Conservation (phyloP, 1,140 invertebrate genomes). For the Thaumetopoea pityocampa region DNA sequence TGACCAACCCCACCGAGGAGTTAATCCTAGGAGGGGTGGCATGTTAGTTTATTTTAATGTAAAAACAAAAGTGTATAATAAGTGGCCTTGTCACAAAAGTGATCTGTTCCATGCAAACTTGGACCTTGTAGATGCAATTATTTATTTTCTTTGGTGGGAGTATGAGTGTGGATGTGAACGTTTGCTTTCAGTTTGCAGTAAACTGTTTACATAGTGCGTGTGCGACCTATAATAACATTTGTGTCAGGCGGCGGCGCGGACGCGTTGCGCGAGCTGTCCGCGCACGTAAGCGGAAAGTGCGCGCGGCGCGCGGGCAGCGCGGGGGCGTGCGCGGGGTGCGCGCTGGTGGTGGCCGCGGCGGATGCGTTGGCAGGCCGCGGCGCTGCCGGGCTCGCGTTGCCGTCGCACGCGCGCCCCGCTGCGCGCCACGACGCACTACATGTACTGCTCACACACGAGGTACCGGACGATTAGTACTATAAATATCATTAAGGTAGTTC, state of each 20-base stretch:
- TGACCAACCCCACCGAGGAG: too few species aligned
- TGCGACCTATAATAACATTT: too few species aligned
- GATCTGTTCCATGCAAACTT: too few species aligned
- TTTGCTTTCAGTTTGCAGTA: too few species aligned
- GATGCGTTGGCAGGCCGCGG: constrained; percentile 94
- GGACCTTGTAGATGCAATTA: too few species aligned
- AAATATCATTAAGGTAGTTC: neutral
- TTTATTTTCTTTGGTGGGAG: too few species aligned
- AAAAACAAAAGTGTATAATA: too few species aligned
- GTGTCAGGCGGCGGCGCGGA: constrained; percentile 13
- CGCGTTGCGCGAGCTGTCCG: constrained; percentile 43
- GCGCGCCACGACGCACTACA: constrained; percentile 85
- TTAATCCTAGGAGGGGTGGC: too few species aligned
- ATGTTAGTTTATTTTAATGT: too few species aligned
- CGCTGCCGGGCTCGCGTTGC: constrained; percentile 92
- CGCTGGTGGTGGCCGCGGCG: constrained; percentile 93
- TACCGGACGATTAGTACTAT: constrained; percentile 11
- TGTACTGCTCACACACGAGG: constrained; percentile 39
- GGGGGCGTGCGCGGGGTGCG: constrained; percentile 82
- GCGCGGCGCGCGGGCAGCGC: constrained; percentile 12
- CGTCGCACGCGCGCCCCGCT: constrained; percentile 80
- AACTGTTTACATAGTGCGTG: too few species aligned
- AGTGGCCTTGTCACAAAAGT: too few species aligned
- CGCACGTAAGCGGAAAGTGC: constrained; percentile 31
- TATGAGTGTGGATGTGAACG: too few species aligned